A percentile compares a stretch with the other conserved stretches of the same genome.
phyloP scores from a whole-genome alignment of 2,797 vertebrate genomes.

The Sebastes itinus region DNA sequence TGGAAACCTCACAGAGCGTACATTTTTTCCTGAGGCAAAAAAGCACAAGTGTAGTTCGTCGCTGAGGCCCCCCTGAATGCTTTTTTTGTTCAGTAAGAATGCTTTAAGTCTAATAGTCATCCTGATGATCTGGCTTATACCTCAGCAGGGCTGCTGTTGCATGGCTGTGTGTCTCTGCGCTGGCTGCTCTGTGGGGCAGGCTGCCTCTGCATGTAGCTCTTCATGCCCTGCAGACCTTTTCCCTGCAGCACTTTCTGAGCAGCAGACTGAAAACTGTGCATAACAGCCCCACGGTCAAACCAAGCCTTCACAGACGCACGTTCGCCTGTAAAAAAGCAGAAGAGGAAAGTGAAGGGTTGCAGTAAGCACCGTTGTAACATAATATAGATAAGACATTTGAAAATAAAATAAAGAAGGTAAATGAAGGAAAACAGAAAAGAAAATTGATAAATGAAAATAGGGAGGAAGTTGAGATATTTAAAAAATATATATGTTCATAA shows the following conservation, averaged over 20 bases:
- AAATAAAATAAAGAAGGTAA: background rate
- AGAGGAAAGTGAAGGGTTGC: background rate
- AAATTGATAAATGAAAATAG: background rate
- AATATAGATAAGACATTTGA: background rate
- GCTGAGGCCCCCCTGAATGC: background rate
- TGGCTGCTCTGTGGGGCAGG: constrained; percentile 74
- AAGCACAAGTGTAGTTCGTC: constrained; percentile 2
- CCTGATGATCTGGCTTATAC: constrained; percentile 71
- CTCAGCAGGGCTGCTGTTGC: constrained; percentile 82
- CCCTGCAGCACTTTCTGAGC: constrained; percentile 81
- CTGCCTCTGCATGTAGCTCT: constrained; percentile 87
- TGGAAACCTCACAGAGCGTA: constrained; percentile 15
- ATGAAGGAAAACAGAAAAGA: background rate
- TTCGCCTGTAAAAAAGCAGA: constrained; percentile 73
- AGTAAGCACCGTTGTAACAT: background rate
- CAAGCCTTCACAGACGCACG: constrained; percentile 78
- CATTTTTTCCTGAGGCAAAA: constrained; percentile 30
- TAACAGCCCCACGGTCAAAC: constrained; percentile 85
- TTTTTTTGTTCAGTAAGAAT: constrained; percentile 21
- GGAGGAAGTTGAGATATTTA: background rate
- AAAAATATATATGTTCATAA: background rate
- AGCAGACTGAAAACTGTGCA: constrained; percentile 82
- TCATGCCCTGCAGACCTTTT: constrained; percentile 82
- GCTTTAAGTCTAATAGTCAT: constrained; percentile 39
- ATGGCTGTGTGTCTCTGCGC: constrained; percentile 64